phyloP scores from a whole-genome alignment of 2,113 vertebrate genomes.

The Takifugu flavidus region DNA sequence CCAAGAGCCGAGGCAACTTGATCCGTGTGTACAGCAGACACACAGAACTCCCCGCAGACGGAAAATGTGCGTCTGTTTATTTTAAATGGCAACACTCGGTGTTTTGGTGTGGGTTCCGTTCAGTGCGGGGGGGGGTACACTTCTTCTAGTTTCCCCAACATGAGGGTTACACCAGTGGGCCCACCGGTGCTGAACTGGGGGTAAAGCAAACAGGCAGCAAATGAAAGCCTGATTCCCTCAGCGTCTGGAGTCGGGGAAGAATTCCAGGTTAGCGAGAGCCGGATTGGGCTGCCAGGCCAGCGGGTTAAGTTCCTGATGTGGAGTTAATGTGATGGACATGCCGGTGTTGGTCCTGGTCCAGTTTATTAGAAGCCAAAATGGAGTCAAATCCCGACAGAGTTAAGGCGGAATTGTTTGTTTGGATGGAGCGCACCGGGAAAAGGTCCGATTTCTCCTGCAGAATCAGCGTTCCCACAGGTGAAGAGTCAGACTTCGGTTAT shows the following conservation, averaged over 20 bases:
- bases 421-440: no score
- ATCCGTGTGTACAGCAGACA: constrained; percentile 61
- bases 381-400: constrained; percentile 52
- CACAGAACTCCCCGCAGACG: constrained; percentile 52
- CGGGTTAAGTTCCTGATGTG: constrained; percentile 22
- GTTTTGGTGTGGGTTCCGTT: constrained; percentile 44
- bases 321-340: constrained; percentile 26
- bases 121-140: constrained; percentile 38
- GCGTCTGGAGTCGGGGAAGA: neutral
- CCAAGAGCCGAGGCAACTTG: constrained; percentile 53
- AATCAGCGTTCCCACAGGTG: no score
- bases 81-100: constrained; percentile 51
- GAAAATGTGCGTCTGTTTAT: constrained; percentile 69
- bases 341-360: constrained; percentile 46
- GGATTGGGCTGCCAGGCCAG: neutral
- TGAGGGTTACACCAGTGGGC: constrained; percentile 9
- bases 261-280: neutral
- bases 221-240: neutral
- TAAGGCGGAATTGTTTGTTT: neutral
- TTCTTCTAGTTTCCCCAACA: constrained; percentile 51
- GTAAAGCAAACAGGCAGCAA: neutral
- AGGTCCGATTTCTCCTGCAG: no score
- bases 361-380: constrained; percentile 20
- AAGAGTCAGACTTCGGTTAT: neutral
- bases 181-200: neutral